These are phyloP conservation scores for Drosophila fuyamai DNA, from an alignment of 1,140 invertebrate genomes.

Conservation along the genomic window DNA sequence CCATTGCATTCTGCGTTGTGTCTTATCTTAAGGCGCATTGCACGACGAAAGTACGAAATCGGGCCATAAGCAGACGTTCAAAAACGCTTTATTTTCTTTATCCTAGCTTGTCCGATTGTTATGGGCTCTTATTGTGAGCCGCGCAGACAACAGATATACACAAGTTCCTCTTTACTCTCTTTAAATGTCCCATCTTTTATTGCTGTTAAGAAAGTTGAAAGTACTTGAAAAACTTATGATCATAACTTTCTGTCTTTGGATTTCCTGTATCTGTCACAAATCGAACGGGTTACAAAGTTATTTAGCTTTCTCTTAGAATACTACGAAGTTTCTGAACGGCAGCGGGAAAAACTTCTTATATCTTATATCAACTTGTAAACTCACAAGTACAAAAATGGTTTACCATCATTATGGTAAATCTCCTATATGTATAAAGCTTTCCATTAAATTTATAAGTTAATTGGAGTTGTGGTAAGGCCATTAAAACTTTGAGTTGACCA, in stretches of 20 bases:
- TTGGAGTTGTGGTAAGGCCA: background rate
- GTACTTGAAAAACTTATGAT: too few relatives aligned
- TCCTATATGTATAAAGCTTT: background rate
- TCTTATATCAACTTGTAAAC: too few relatives aligned
- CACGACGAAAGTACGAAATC: constrained; percentile 8
- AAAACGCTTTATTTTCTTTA: constrained; percentile 7
- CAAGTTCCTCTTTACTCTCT: background rate
- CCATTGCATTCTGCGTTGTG: background rate
- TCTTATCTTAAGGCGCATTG: background rate
- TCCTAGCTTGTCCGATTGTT: constrained; percentile 19
- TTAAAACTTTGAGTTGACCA: background rate
- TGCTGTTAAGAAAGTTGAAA: background rate
- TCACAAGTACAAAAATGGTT: too few relatives aligned
- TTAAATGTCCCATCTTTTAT: background rate
- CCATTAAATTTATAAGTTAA: background rate
- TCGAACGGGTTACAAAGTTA: background rate
- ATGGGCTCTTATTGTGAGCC: background rate
- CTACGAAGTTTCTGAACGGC: too few relatives aligned
- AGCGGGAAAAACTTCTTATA: too few relatives aligned
- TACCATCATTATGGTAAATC: too few relatives aligned
- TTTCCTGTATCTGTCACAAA: too few relatives aligned
- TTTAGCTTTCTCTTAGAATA: background rate
- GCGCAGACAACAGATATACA: background rate
- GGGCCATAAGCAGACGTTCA: constrained; percentile 8
- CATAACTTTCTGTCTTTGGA: too few relatives aligned